Evolutionary conservation across 2,888 invertebrate genomes (phyloP), one percentile per base, ranked within the genome.

Genomic region (Chydorus sphaericus): DNA sequence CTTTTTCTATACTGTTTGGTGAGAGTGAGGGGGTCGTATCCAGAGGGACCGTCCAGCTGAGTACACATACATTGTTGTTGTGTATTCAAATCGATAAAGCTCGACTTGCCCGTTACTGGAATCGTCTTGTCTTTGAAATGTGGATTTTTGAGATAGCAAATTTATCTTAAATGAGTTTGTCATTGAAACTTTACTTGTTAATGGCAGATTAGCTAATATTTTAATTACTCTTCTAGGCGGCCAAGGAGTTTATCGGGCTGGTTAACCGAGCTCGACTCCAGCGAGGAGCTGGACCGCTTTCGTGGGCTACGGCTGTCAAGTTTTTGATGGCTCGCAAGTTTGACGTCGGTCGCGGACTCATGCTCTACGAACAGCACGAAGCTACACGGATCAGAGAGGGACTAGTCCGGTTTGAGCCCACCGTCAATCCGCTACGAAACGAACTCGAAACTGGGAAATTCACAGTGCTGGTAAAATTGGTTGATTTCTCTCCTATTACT

Each of bases 371-470:
- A 65, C 88, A 91, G 67, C 93, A 96, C 72, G 90, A 94, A 73
- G 80, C 83, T 56, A 92, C 88, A 50, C 77, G 94, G 61, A 78
- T 83, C 60, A 78, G 85, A 60, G 94, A 96, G 73, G 88, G 89
- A 54, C 79, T 96, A 60, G 80, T 79, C 61, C 77, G 81, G 65
- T 84, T 96, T 65, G 83, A 93, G 70, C 85, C 92, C 3, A 77
- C 78, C 62, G 77, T 79, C 65, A 88, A 90, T 65, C 88, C 89
- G 1, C 76, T 96, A 53, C 80, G 82, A 66, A 81, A 81, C 36
- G 96, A 96, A 74, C 73, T 96, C 60, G 79, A 81, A 65, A 92
- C 93, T 57, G 92, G 90, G 63, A 96, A 96, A 77, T 94, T 96
- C 72, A 94, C 94, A 62, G 85, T 96, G 68, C 75, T 96, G 80